Conservation (phyloP, 2,888 invertebrate species). For the Tenthredo livida region DNA sequence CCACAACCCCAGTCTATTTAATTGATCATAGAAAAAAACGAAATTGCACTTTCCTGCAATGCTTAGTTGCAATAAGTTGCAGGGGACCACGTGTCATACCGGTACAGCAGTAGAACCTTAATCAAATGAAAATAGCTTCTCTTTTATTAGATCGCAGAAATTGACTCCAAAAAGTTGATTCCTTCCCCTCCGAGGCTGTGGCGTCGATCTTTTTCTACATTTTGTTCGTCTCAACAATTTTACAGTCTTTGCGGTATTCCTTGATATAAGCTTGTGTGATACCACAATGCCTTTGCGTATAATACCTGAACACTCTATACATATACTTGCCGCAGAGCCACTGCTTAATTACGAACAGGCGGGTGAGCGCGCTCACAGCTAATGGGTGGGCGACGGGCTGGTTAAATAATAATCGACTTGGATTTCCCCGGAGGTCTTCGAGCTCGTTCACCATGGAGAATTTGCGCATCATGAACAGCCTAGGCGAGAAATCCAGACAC, state of each 20-base stretch:
- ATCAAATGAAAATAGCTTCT: background rate
- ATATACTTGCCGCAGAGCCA: background rate
- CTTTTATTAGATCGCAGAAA: background rate
- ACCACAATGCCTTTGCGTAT: background rate
- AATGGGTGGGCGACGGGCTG: conserved; percentile 26
- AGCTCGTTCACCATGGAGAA: conserved; percentile 20
- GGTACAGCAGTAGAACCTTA: background rate
- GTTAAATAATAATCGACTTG: conserved; percentile 37
- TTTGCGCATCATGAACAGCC: background rate
- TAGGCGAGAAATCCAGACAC: background rate
- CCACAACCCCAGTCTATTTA: background rate
- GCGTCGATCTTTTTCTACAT: background rate
- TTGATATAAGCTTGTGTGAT: background rate
- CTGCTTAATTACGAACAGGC: conserved; percentile 35
- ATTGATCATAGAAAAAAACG: background rate
- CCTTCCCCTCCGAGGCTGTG: background rate
- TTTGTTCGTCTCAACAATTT: background rate
- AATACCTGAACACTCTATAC: background rate
- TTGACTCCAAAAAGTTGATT: background rate
- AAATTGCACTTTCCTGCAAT: background rate
- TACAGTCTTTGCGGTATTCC: background rate
- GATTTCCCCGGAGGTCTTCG: conserved; percentile 22
- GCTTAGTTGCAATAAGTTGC: background rate
- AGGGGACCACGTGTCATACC: background rate
- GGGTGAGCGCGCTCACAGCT: conserved; percentile 19